phyloP scores from a whole-genome alignment of 2,797 vertebrate species.

The Chiloscyllium punctatum region DNA sequence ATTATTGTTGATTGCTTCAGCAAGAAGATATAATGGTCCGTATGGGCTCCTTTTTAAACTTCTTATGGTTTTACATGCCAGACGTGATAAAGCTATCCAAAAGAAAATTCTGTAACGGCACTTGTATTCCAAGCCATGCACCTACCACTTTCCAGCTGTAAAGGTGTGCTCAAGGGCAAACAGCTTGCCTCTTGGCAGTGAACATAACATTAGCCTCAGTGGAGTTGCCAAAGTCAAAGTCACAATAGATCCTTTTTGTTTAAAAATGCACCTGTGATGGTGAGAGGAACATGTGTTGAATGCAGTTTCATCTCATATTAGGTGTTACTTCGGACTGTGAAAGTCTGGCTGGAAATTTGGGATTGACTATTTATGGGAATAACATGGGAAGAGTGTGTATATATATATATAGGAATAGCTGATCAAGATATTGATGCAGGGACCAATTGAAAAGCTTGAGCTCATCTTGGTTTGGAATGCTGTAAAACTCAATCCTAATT shows the following conservation, averaged over 20 bases:
- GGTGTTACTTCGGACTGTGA: not conserved
- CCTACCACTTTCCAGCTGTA: not conserved
- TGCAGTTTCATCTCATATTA: not conserved
- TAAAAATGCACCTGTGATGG: not conserved
- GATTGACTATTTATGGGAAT: not conserved
- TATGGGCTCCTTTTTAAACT: not conserved
- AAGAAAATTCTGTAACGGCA: not conserved
- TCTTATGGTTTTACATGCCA: not conserved
- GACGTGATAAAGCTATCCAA: not conserved
- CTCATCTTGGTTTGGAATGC: not conserved
- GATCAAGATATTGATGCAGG: not conserved
- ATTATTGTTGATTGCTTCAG: not conserved
- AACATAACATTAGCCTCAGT: not conserved
- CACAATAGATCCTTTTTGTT: not conserved
- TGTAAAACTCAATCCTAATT: not conserved
- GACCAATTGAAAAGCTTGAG: not conserved
- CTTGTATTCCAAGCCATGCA: not conserved
- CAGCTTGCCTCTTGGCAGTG: not conserved
- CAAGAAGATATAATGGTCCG: not conserved
- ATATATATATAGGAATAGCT: not conserved
- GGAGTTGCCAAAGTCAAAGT: not conserved
- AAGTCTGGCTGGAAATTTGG: not conserved
- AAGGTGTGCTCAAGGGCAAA: not conserved
- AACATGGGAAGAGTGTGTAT: not conserved
- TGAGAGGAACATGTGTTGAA: not conserved